A percentile compares a stretch with the other conserved stretches of the same genome.
These are phyloP conservation scores for Anabas testudineus DNA, from an alignment of 2,797 vertebrate species.

Conservation along the genomic window DNA sequence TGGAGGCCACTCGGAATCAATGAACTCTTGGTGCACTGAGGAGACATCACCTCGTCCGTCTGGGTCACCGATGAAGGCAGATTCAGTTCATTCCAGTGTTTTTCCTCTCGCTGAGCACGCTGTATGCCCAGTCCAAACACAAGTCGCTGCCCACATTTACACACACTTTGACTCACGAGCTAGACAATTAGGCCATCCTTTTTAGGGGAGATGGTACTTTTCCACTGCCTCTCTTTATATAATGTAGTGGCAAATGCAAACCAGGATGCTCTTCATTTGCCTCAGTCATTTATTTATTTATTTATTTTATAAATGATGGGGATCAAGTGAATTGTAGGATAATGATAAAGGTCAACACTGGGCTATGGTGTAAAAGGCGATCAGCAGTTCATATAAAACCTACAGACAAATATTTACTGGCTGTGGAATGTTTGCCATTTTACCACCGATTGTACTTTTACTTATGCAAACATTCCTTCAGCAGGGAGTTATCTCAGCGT, in stretches of 20 bases:
- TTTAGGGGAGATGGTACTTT: slow-evolving; percentile 16
- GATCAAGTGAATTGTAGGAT: background rate
- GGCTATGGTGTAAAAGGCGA: background rate
- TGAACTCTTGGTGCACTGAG: slow-evolving; percentile 46
- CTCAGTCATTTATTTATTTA: background rate
- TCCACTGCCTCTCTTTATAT: slow-evolving; percentile 9
- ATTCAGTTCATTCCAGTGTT: slow-evolving; percentile 57
- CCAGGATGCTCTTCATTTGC: background rate
- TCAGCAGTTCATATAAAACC: background rate
- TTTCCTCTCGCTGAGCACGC: slow-evolving; percentile 54
- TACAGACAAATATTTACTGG: slow-evolving; percentile 12
- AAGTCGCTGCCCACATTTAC: slow-evolving; percentile 19
- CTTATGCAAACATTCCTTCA: slow-evolving; percentile 15
- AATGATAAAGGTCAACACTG: background rate
- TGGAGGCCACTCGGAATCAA: slow-evolving; percentile 24
- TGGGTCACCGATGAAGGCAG: slow-evolving; percentile 32
- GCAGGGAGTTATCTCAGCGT: slow-evolving; percentile 2
- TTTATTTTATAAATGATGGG: background rate
- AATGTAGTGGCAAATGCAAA: background rate
- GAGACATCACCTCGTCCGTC: slow-evolving; percentile 25
- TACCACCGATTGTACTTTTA: slow-evolving; percentile 17
- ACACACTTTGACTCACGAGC: slow-evolving; percentile 31
- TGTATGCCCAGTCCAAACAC: slow-evolving; percentile 37
- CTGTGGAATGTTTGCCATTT: slow-evolving; percentile 12
- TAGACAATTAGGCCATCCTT: background rate